Percentiles rank a stretch among this genome's conserved stretches.
phyloP scores from a whole-genome alignment of 2,888 invertebrate species.

The Dolichomitus sp. region DNA sequence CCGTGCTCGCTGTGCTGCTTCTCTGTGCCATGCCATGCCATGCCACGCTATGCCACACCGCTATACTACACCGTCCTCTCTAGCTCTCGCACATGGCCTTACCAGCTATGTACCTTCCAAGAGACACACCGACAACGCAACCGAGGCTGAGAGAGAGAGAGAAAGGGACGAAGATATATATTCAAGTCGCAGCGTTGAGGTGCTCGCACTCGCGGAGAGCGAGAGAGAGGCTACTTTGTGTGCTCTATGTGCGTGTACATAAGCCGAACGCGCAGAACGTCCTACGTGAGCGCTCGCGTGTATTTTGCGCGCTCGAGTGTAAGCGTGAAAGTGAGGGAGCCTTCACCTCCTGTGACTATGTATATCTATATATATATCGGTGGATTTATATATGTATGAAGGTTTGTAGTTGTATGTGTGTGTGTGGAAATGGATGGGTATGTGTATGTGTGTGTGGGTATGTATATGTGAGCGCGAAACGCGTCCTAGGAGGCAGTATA shows the following conservation, averaged over 20 bases:
- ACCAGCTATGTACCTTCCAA: slow-evolving; percentile 43
- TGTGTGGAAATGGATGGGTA: slow-evolving; percentile 49
- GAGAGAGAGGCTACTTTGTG: slow-evolving; percentile 51
- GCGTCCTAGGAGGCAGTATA: slow-evolving; percentile 66
- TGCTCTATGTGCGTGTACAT: slow-evolving; percentile 36
- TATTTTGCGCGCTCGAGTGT: slow-evolving; percentile 62
- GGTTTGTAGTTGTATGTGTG: slow-evolving; percentile 24
- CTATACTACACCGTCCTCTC: slow-evolving; percentile 6
- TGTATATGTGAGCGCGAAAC: slow-evolving; percentile 60
- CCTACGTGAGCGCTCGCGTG: slow-evolving; percentile 55
- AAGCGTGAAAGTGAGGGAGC: slow-evolving; percentile 61
- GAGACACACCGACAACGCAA: slow-evolving; percentile 54
- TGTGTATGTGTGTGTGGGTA: slow-evolving; percentile 24
- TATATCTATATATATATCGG: slow-evolving; percentile 40
- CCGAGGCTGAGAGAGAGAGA: slow-evolving; percentile 37
- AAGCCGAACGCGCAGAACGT: slow-evolving; percentile 43
- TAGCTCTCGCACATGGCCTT: slow-evolving; percentile 34
- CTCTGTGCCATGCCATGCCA: slow-evolving; percentile 10
- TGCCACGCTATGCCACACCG: neutral
- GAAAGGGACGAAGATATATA: slow-evolving; percentile 26
- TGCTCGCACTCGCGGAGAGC: slow-evolving; percentile 19
- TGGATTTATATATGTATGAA: slow-evolving; percentile 12
- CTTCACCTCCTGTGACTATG: slow-evolving; percentile 45
- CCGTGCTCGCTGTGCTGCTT: neutral
- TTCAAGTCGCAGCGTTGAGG: neutral